Evolutionary conservation across 2,888 invertebrate genomes (phyloP).

Genomic region (Hanleya hanleyi): DNA sequence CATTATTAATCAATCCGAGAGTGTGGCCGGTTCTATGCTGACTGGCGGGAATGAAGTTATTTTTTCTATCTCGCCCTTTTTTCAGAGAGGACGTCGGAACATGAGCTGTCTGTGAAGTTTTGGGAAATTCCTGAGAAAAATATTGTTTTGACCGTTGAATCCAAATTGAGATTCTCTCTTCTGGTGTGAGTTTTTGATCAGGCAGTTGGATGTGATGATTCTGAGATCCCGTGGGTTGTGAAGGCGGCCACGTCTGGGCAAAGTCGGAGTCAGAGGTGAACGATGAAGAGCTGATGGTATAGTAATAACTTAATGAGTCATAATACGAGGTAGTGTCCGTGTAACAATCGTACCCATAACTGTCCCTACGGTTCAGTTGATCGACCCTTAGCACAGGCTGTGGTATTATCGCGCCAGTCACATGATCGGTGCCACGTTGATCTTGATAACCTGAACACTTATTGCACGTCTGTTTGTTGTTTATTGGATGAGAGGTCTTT

Average conservation of each 20-base stretch:
- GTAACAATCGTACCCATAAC: neutral
- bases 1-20: too few species aligned
- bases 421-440: too few species aligned
- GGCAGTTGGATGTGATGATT: neutral
- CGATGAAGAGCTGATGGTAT: neutral
- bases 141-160: conserved; percentile 1
- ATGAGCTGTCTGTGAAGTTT: neutral
- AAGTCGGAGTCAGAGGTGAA: neutral
- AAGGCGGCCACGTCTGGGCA: conserved; percentile 8
- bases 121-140: neutral
- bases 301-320: neutral
- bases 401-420: neutral
- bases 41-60: neutral
- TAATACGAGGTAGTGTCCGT: conserved; percentile 1
- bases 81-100: too few species aligned
- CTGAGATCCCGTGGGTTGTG: neutral
- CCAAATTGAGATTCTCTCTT: conserved; percentile 1
- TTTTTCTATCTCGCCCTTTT: neutral
- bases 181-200: conserved; percentile 4
- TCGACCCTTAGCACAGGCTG: neutral
- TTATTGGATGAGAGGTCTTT: too few species aligned
- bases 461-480: too few species aligned
- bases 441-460: too few species aligned
- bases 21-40: neutral
- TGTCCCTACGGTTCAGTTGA: neutral